phyloP scores from a whole-genome alignment of 1,140 invertebrate species.

The Charaxes varanes region DNA sequence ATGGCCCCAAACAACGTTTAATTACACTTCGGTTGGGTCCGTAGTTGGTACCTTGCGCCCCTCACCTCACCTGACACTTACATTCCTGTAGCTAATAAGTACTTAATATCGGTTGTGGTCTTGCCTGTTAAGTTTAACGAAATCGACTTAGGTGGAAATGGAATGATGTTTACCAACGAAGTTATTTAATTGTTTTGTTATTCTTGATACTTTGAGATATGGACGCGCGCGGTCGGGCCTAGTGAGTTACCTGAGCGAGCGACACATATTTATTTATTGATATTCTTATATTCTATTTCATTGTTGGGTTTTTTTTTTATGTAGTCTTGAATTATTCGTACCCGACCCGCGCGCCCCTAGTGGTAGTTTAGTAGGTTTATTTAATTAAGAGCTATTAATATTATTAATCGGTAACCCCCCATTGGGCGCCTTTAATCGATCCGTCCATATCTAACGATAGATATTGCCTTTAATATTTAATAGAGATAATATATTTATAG shows the following conservation, averaged over 20 bases:
- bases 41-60: slow-evolving; percentile 15
- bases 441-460: slow-evolving; percentile 73
- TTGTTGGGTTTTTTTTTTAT: slow-evolving; percentile 60
- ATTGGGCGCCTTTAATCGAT: slow-evolving; percentile 71
- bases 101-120: slow-evolving; percentile 76
- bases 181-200: slow-evolving; percentile 61
- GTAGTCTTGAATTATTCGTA: slow-evolving; percentile 37
- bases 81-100: slow-evolving; percentile 74
- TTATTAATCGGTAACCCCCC: slow-evolving; percentile 69
- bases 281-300: slow-evolving; percentile 62
- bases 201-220: slow-evolving; percentile 42
- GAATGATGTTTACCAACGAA: slow-evolving; percentile 75
- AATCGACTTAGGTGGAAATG: slow-evolving; percentile 66
- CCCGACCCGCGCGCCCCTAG: slow-evolving; percentile 48
- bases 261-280: slow-evolving; percentile 68
- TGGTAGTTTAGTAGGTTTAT: slow-evolving; percentile 40
- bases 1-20: too few species aligned
- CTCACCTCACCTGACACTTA: slow-evolving; percentile 44
- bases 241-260: slow-evolving; percentile 70
- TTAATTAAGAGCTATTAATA: slow-evolving; percentile 61
- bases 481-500: slow-evolving; percentile 74
- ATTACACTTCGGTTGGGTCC: too few species aligned
- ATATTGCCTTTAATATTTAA: slow-evolving; percentile 74
- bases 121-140: slow-evolving; percentile 74
- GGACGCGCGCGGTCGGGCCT: slow-evolving; percentile 45